Conservation (phyloP, 2,797 vertebrate genomes). For the Amazona finschi region DNA sequence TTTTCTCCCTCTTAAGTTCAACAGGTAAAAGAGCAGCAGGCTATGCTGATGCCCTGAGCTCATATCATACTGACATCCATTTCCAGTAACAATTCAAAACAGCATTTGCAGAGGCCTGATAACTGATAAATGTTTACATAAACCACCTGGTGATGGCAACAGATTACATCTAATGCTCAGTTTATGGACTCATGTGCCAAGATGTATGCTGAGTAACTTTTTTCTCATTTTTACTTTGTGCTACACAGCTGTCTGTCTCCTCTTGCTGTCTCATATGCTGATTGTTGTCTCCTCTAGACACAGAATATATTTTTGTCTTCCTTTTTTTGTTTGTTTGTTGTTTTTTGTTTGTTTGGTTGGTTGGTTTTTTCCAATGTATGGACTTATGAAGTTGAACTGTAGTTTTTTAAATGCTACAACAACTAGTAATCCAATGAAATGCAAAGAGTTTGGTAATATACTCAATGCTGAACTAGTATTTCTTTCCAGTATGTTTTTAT, state of each 20-base stretch:
- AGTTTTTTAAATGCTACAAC: neutral
- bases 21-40: neutral
- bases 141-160: neutral
- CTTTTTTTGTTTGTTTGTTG: no score
- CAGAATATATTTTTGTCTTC: neutral
- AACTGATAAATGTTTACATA: neutral
- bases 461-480: neutral
- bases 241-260: neutral
- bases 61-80: neutral
- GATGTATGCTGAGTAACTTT: neutral
- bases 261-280: neutral
- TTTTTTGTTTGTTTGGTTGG: neutral
- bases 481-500: neutral
- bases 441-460: neutral
- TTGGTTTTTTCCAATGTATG: neutral
- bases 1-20: neutral
- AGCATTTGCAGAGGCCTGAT: neutral
- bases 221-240: neutral
- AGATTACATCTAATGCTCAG: neutral
- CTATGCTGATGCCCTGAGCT: neutral
- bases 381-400: neutral
- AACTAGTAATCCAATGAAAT: neutral
- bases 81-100: neutral
- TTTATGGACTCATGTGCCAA: neutral
- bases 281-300: neutral